Percentiles rank a stretch among this genome's conserved stretches.
Evolutionary conservation across 2,113 vertebrate species (phyloP).

Genomic region (Calypte anna): DNA sequence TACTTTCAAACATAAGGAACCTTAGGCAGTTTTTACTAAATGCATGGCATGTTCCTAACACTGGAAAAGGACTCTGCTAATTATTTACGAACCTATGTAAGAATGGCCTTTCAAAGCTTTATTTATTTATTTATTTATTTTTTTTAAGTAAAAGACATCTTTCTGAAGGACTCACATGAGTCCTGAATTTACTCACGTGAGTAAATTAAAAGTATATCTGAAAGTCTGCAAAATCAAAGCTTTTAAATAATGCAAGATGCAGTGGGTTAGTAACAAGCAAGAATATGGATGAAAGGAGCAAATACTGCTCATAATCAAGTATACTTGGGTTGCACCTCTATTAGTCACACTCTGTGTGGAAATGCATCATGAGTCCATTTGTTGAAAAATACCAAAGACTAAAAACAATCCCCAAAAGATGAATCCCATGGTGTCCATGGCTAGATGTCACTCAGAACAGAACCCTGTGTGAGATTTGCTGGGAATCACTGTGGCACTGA

Average conservation of each 20-base stretch:
- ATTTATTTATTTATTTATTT: no score
- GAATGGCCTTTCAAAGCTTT: background rate
- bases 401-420: background rate
- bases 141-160: background rate
- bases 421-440: background rate
- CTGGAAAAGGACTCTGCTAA: background rate
- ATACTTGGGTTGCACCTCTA: background rate
- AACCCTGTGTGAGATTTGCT: background rate
- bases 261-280: background rate
- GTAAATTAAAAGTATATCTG: background rate
- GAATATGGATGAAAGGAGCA: background rate
- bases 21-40: background rate
- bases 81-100: background rate
- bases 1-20: background rate
- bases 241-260: background rate
- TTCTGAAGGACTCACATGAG: background rate
- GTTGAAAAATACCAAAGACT: background rate
- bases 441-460: background rate
- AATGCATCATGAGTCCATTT: background rate
- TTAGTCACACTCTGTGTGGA: background rate
- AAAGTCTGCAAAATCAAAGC: background rate
- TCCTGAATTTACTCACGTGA: background rate
- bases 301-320: background rate
- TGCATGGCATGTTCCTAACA: background rate
- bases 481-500: rapidly evolving